Evolutionary conservation across 2,888 invertebrate species (phyloP), one percentile per base, ranked within the genome.

Genomic region (Scrobipalpa atriplicella): DNA sequence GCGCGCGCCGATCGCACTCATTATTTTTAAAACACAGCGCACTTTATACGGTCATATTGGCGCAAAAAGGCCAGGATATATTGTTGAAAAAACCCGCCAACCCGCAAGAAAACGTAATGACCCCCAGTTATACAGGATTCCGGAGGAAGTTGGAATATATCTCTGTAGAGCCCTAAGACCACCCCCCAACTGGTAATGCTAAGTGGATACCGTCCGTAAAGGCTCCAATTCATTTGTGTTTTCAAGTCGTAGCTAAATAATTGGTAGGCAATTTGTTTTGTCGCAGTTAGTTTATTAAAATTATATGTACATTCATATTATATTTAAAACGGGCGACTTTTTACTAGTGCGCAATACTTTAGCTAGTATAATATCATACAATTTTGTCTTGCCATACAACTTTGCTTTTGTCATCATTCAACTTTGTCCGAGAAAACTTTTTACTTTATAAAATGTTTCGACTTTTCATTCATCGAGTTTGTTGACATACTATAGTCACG

Each of bases 21-120:
- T 81, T 86, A 86, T 84, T 86, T 85, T 82, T 83, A 84, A 84
- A 85, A 85, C 84, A 85, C 80, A 80, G 78, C 81, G 73, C 79
- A 77, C 80, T 82, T 79, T 78, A 78, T 83, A 79, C 74, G 78
- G 82, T 76, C 76, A 81, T 85, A 83, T 83, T 81, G 78, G 76
- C 73, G 83, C 83, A 86, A 84, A 86, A 82, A 84, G 80, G n/a
- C 62, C 78, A 69, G 72, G 72, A 73, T 71, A 72, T 74, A 72
- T 71, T 65, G 64, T 67, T 41, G 64, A 67, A 69, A 73, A 74
- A 73, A 71, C 66, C 72, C 66, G 70, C 62, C 47, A 19, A 36
- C 72, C 69, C 66, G 67, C 54, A 60, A 60, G 66, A 66, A 69
- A 68, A 65, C 66, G 65, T 75, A 72, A 75, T 74, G 71, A 70